These are phyloP conservation scores for Lepidothrix coronata DNA, from an alignment of 2,113 vertebrate genomes.

Conservation along the genomic window DNA sequence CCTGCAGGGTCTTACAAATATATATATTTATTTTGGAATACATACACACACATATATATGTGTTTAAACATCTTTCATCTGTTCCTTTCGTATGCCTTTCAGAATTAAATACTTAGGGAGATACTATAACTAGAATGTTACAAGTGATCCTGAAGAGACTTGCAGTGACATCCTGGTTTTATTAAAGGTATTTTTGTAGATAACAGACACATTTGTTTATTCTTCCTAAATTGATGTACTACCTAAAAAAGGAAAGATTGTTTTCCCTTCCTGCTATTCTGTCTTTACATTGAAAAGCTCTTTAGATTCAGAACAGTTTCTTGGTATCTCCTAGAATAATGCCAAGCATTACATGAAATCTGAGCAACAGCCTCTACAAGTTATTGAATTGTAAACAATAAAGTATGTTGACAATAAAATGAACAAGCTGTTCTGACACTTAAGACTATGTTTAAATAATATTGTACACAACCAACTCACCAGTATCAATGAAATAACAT, in stretches of 20 bases:
- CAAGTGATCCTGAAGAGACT: neutral
- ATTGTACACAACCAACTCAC: accelerated
- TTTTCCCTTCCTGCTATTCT: neutral
- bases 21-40: neutral
- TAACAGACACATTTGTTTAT: neutral
- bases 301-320: neutral
- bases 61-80: neutral
- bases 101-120: neutral
- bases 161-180: neutral
- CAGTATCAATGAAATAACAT: neutral
- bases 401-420: neutral
- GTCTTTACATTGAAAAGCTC: neutral
- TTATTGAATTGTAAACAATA: neutral
- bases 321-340: neutral
- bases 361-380: neutral
- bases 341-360: neutral
- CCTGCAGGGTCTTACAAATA: neutral
- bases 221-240: neutral
- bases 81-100: neutral
- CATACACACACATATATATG: too few relatives aligned
- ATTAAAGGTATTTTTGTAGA: neutral
- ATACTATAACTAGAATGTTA: neutral
- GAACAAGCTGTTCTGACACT: neutral
- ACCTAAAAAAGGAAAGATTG: neutral
- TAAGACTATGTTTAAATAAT: neutral